Evolutionary conservation across 2,888 invertebrate species (phyloP), one percentile per base, ranked within the genome.

Genomic region (Anticlea derivata): DNA sequence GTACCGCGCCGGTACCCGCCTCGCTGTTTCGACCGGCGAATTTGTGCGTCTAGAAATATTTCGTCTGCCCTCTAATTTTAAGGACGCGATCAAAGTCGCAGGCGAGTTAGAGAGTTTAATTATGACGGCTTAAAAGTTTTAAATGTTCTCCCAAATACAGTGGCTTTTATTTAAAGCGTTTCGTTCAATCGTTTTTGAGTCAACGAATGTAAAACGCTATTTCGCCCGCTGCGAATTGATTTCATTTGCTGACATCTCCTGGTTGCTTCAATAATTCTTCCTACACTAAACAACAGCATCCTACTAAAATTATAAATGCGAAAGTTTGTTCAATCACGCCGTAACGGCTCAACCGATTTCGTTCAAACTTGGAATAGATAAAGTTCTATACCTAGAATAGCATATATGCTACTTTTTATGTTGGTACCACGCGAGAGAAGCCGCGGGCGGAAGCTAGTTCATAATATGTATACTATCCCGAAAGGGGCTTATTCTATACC

Each of bases 31-130:
- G 20, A 12, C 17, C 27, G 27, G 7, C 22, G 37, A 38, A 37
- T 34, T n/a, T 48, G 60, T 41, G 56, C 49, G 24, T 43, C 48
- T 47, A 58, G 52, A 57, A 55, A 64, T 56, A 59, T 61, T 58
- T 50, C 40, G 61, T 66, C 63, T 67, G 67, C 58, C 66, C 68
- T 69, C 65, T 60, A 70, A 65, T 58, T 61, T 58, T 48, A 61
- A 61, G 61, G 56, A 58, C 63, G 53, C 50, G 51, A 52, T 35
- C 41, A 58, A 58, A 60, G 60, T 57, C 55, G 52, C 52, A 43
- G 11, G 37, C 53, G 43, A 51, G 47, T 54, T 47, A 47, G 31
- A 33, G 24, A 34, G 27, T 26, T 20, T 31, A 24, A 40, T 31
- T 13, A 12, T 13, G 6, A 26, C n/a, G 20, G 2, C 7, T 41